Conservation (phyloP, 2,888 invertebrate genomes). For the Apotomis turbidana region DNA sequence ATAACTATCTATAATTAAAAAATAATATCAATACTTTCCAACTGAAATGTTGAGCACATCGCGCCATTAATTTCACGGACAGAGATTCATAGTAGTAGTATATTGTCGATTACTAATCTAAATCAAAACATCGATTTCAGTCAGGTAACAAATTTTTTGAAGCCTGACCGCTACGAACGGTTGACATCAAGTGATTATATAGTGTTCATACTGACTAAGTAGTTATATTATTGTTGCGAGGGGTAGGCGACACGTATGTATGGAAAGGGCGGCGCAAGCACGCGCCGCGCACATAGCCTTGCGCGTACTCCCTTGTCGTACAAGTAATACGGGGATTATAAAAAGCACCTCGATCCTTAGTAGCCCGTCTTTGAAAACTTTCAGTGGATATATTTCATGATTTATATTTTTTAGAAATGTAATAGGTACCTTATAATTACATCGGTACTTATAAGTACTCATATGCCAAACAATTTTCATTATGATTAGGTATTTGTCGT, state of each 20-base stretch:
- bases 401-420: not conserved
- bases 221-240: conserved; percentile 29
- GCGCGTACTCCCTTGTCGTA: conserved; percentile 18
- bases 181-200: conserved; percentile 39
- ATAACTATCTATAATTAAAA: conserved; percentile 32
- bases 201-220: conserved; percentile 32
- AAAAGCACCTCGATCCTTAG: conserved; percentile 32
- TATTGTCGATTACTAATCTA: conserved; percentile 25
- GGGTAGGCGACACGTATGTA: conserved; percentile 15
- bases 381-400: not conserved
- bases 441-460: not conserved
- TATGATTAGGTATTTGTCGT: not conserved
- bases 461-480: conserved; percentile 8
- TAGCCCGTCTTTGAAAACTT: conserved; percentile 19
- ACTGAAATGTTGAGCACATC: conserved; percentile 35
- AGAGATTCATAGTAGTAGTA: conserved; percentile 13
- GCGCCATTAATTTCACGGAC: conserved; percentile 8
- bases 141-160: conserved; percentile 33
- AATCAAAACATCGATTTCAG: conserved; percentile 33
- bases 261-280: not conserved
- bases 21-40: conserved; percentile 32
- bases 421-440: not conserved
- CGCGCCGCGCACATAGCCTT: conserved; percentile 8
- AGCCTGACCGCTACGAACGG: conserved; percentile 35
- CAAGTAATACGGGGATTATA: conserved; percentile 19